These are phyloP conservation scores for Cydia strobilella DNA, from an alignment of 1,140 invertebrate species.

Conservation along the genomic window DNA sequence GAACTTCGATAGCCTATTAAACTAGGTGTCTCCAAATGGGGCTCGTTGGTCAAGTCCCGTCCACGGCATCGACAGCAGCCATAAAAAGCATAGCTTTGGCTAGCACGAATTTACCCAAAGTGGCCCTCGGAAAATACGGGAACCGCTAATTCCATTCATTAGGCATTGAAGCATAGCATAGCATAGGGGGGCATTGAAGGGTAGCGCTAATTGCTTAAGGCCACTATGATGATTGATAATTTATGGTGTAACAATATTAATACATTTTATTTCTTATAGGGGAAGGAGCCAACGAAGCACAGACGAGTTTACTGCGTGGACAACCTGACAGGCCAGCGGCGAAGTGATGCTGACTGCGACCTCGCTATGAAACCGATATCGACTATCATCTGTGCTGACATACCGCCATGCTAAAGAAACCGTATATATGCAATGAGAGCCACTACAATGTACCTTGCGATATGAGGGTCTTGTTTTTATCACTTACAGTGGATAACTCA, in stretches of 20 bases:
- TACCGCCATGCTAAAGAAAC: slow-evolving; percentile 62
- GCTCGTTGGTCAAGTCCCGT: too few relatives aligned
- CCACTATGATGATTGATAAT: neutral
- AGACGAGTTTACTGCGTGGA: slow-evolving; percentile 71
- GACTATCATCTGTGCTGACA: slow-evolving; percentile 63
- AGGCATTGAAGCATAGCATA: too few relatives aligned
- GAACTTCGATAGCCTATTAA: too few relatives aligned
- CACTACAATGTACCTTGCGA: neutral
- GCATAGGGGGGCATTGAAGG: too few relatives aligned
- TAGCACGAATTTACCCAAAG: neutral
- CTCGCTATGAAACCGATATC: slow-evolving; percentile 56
- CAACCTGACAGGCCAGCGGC: slow-evolving; percentile 59
- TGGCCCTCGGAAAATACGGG: too few relatives aligned
- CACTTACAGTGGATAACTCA: neutral
- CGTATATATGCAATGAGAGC: neutral
- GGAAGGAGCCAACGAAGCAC: slow-evolving; percentile 62
- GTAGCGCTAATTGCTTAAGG: neutral
- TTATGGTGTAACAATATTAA: neutral
- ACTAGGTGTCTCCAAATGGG: too few relatives aligned
- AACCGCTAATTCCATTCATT: too few relatives aligned
- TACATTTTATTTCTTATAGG: slow-evolving; percentile 48
- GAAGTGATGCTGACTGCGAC: slow-evolving; percentile 66
- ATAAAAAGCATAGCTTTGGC: too few relatives aligned
- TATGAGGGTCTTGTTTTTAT: neutral
- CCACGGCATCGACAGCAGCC: too few relatives aligned